Percentiles rank a stretch among this genome's conserved stretches.
phyloP scores from a whole-genome alignment of 2,797 vertebrate genomes.

The Amniataba percoides region DNA sequence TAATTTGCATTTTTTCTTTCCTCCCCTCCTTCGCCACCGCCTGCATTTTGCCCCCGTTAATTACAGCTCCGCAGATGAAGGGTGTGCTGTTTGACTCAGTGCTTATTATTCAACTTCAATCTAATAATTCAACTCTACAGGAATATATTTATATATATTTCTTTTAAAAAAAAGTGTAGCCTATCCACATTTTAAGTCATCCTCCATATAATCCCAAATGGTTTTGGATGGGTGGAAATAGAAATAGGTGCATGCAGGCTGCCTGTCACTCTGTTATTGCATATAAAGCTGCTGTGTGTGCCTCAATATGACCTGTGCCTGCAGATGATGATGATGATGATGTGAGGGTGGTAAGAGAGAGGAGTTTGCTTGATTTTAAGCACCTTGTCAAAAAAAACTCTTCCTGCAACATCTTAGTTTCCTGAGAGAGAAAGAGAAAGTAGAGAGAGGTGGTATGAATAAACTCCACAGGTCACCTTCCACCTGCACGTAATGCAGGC shows the following conservation, averaged over 20 bases:
- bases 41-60: constrained; percentile 96
- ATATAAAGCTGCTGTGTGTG: constrained; percentile 41
- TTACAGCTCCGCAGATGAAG: constrained; percentile 98
- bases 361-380: constrained; percentile 41
- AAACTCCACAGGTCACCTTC: constrained; percentile 20
- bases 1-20: constrained; percentile 95
- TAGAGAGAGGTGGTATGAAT: constrained; percentile 12
- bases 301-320: neutral
- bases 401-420: constrained; percentile 8
- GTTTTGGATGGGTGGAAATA: constrained; percentile 88
- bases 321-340: constrained; percentile 17
- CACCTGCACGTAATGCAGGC: neutral
- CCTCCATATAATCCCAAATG: constrained; percentile 93
- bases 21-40: constrained; percentile 85
- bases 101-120: constrained; percentile 99
- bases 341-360: too few species aligned
- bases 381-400: constrained; percentile 28
- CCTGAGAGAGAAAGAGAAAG: constrained; percentile 1
- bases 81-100: constrained; percentile 98
- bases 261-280: constrained; percentile 61
- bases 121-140: constrained; percentile 99
- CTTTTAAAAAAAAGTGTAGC: constrained; percentile 77
- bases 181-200: constrained; percentile 93
- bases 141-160: constrained; percentile 84
- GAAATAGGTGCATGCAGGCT: constrained; percentile 89